Evolutionary conservation across 2,797 vertebrate genomes (phyloP).

Genomic region (Sciaenops ocellatus): DNA sequence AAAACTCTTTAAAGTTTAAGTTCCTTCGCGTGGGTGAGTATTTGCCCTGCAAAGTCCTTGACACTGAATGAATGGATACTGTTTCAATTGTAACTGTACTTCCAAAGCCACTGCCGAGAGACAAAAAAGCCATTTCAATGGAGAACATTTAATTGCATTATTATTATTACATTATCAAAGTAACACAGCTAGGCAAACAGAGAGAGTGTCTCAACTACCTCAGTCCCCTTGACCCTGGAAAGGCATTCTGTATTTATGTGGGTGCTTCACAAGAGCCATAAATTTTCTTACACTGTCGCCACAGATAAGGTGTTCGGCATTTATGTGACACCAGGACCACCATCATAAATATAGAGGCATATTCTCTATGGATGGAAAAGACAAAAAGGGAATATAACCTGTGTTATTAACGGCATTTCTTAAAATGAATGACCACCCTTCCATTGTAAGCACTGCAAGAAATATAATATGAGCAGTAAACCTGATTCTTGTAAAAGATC

Average conservation of each 20-base stretch:
- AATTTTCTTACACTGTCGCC: slow-evolving; percentile 58
- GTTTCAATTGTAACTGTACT: slow-evolving; percentile 9
- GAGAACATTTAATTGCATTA: slow-evolving; percentile 14
- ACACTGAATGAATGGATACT: background rate
- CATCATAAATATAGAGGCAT: slow-evolving; percentile 50
- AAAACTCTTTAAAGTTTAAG: background rate
- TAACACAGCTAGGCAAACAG: slow-evolving; percentile 16
- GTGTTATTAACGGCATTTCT: slow-evolving; percentile 16
- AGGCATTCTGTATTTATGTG: slow-evolving; percentile 47
- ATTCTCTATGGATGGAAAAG: slow-evolving; percentile 40
- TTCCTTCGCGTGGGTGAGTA: slow-evolving; percentile 8
- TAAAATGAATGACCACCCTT: slow-evolving; percentile 5
- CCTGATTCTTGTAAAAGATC: slow-evolving; percentile 17
- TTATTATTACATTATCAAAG: slow-evolving; percentile 37
- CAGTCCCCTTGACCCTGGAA: slow-evolving; percentile 61
- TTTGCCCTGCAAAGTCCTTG: slow-evolving; percentile 16
- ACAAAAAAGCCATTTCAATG: slow-evolving; percentile 32
- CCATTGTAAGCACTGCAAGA: background rate
- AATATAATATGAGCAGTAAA: background rate
- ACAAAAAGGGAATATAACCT: slow-evolving; percentile 29
- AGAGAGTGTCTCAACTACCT: slow-evolving; percentile 32
- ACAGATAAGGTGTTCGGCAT: slow-evolving; percentile 66
- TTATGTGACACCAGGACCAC: slow-evolving; percentile 60
- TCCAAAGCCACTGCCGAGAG: background rate
- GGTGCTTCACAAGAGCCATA: slow-evolving; percentile 49